phyloP scores from a whole-genome alignment of 2,888 invertebrate genomes.

The Lottia gigantea region DNA sequence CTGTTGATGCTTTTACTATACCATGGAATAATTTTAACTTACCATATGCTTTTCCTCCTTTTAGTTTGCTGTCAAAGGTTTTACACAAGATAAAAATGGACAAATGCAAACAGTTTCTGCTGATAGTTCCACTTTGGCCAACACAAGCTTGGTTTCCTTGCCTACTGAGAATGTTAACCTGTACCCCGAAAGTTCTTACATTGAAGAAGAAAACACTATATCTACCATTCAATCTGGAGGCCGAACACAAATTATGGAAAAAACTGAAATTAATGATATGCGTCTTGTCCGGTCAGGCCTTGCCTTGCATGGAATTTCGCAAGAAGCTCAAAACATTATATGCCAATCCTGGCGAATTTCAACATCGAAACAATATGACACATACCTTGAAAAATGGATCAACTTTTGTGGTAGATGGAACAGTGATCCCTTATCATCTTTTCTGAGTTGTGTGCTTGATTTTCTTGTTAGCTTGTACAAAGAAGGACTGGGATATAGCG shows the following conservation, averaged over 20 bases:
- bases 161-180: conserved; percentile 14
- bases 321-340: not conserved
- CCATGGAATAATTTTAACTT: conserved; percentile 14
- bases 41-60: conserved; percentile 28
- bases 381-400: not conserved
- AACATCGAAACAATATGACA: conserved; percentile 2
- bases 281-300: not conserved
- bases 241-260: not conserved
- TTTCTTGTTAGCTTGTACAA: not conserved
- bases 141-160: conserved; percentile 24
- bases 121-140: conserved; percentile 28
- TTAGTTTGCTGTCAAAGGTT: conserved; percentile 13
- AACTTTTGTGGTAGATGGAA: not conserved
- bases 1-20: conserved; percentile 22
- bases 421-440: not conserved
- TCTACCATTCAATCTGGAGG: not conserved
- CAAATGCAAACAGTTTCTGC: conserved; percentile 6
- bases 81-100: conserved; percentile 23
- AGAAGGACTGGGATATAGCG: not conserved
- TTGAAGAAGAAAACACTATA: not conserved
- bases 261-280: not conserved
- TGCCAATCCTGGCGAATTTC: not conserved
- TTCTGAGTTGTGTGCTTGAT: not conserved
- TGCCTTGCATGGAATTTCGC: not conserved
- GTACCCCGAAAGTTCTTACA: not conserved